Conservation (phyloP, 2,888 invertebrate species). For the Melanostoma mellinum region DNA sequence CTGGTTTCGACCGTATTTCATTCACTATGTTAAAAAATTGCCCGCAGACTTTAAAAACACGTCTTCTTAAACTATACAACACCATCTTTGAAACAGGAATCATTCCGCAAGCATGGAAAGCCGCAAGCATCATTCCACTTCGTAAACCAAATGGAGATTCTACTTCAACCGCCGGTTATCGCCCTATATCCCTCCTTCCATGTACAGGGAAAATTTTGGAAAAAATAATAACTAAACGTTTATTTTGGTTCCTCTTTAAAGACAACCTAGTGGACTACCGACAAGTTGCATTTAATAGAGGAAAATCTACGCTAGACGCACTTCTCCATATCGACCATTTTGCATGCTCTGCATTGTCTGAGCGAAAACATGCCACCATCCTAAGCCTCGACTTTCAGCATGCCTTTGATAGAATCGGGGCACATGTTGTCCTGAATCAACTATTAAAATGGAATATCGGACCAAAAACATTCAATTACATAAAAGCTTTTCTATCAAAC, state of each 20-base stretch:
- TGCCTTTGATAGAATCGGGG: no score
- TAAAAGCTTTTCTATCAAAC: conserved; percentile 41
- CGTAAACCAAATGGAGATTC: conserved; percentile 11
- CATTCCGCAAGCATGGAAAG: conserved; percentile 36
- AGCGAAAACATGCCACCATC: background rate
- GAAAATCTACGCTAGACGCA: no score
- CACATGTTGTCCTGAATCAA: conserved; percentile 2
- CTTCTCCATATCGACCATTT: conserved; percentile 11
- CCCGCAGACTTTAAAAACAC: background rate
- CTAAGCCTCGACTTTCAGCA: background rate
- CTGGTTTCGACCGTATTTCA: conserved; percentile 22
- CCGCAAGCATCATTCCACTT: conserved; percentile 12
- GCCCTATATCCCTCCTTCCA: conserved; percentile 48
- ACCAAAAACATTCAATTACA: background rate
- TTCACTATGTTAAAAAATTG: conserved; percentile 23
- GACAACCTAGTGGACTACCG: conserved; percentile 6
- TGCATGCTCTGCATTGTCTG: background rate
- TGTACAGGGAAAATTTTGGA: conserved; percentile 32
- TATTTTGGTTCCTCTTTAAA: conserved; percentile 29
- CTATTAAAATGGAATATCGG: conserved; percentile 16
- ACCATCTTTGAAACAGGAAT: conserved; percentile 14
- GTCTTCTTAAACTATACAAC: conserved; percentile 13
- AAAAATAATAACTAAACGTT: conserved; percentile 39
- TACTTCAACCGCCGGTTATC: conserved; percentile 12
- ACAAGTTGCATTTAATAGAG: conserved; percentile 28